Base-by-base conservation (phyloP, 1,140 invertebrate species). In the Zaprionus lachaisei region DNA sequence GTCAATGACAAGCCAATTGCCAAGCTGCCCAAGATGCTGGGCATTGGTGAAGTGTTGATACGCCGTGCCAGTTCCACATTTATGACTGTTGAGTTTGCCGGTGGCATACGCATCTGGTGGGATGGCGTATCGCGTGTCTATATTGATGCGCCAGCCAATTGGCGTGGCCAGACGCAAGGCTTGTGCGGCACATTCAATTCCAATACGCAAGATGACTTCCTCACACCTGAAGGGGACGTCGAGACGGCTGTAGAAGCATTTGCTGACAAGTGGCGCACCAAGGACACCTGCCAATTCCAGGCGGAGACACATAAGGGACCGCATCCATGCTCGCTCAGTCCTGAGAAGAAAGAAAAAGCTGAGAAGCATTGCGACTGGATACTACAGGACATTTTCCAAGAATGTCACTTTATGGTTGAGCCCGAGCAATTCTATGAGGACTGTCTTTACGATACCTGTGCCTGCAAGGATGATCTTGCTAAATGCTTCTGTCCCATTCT, bases 171-270 rank as follows among this genome's bases (percentile, higher is more conserved):
- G 80, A 95, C 95, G 0, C 67, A 95, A 94, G 98, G 97, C 71
- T 94, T 99, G 6, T 99, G 98, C 84, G 98, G 98, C 20, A 98
- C 97, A 1, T 98, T 97, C 87, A 97, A 96, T 68, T 93, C 95
- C 14, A 98, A 97, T 84, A 97, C 97, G 87, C 96, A 96, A 80
- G 97, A 98, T 89, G 98, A 99, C 92, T 98, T 98, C 92, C 83
- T 97, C 6, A 98, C 97, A 0, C 96, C 96, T 0, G 96, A 98
- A 86, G 96, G 96, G 17, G 97, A 98, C 85, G 92, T 96, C 0
- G 97, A 98, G 86, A 95, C 96, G 51, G 94, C 96, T 0, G 93
- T 95, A 0, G 93, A 95, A 9, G 94, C 96, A 0, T 98, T 98
- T 92, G 97, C 97, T 0, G 97, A 97, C 90, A 97, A 97, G 81